A percentile compares a stretch with the other conserved stretches of the same genome.
Conservation (phyloP, 2,888 invertebrate genomes). For the Spisula subtruncata region DNA sequence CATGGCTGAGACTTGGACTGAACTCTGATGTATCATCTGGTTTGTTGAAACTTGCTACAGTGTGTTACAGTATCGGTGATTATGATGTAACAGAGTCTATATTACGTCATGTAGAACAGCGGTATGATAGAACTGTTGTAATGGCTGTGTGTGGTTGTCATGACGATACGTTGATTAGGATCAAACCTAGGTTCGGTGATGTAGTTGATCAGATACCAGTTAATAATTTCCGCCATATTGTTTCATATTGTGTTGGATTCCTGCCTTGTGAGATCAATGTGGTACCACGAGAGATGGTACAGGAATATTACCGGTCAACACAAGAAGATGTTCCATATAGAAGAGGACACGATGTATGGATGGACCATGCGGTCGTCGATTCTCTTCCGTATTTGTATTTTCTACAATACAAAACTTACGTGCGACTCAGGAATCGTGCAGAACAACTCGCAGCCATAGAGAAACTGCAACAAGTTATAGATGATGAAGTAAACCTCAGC, state of each 20-base stretch:
- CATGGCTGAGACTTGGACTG: neutral
- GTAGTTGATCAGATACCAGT: neutral
- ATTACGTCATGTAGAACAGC: neutral
- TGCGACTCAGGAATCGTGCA: neutral
- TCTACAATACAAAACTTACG: neutral
- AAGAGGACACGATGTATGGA: neutral
- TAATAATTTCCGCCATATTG: neutral
- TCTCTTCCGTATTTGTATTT: neutral
- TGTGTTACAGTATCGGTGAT: conserved; percentile 9
- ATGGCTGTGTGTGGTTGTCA: neutral
- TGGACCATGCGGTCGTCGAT: neutral
- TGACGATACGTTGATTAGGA: neutral
- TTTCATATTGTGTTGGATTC: neutral
- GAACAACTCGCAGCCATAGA: neutral
- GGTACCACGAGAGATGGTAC: conserved; percentile 21
- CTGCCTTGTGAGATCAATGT: conserved; percentile 7
- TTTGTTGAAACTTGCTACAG: conserved; percentile 3
- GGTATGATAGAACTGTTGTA: neutral
- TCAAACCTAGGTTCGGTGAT: neutral
- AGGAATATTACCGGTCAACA: conserved; percentile 26
- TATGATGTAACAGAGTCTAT: neutral
- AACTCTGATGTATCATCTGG: conserved; percentile 20
- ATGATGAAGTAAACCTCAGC: neutral
- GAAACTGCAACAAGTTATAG: neutral
- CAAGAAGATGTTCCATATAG: neutral